Base-by-base conservation (phyloP, 1,140 invertebrate genomes). In the Antheraea mylitta region DNA sequence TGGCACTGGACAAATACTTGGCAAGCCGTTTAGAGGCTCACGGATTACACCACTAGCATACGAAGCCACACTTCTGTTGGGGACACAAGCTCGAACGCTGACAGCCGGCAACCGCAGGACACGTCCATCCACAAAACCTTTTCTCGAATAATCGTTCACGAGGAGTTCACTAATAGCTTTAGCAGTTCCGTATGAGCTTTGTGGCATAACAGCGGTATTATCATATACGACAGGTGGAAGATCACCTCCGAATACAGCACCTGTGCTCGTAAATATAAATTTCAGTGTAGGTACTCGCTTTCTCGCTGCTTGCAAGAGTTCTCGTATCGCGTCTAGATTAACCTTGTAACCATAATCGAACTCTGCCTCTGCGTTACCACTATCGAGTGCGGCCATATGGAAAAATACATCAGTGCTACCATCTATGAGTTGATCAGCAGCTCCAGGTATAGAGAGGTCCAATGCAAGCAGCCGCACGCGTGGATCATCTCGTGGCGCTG, bases 151-250 rank as follows among this genome's bases (percentile, higher is more conserved):
- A 58, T 91, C 89, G 16, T 81, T 83, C 0, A 89, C 73, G 0
- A 91, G 78, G 19, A 91, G 69, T 67, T 91, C 89, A 30, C 80
- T 77, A 83, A 90, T 85, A 0, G 85, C 86, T 66, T 91, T 91
- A 0, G 79, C 79, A n/a, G 72, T 72, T 8, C 89, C 89, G 65
- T 91, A 91, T 0, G 87, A 83, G 13, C 70, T 89, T 59, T 87
- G 81, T 3, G 89, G 89, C 48, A 77, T 85, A 0, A 76, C 69
- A 2, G 81, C 83, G 0, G 79, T 83, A 0, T 66, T 36, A 53
- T 90, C 87, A 48, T 79, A 74, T 5, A 88, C 60, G 6, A 79
- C 63, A 7, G 73, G n/a, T 1, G 87, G 85, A 7, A 87, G 71
- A 30, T 82, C 70, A 0, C 87, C 87, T 11, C 89, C 87, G 67